Conservation (phyloP, 1,140 invertebrate species). For the Hyphantria cunea region DNA sequence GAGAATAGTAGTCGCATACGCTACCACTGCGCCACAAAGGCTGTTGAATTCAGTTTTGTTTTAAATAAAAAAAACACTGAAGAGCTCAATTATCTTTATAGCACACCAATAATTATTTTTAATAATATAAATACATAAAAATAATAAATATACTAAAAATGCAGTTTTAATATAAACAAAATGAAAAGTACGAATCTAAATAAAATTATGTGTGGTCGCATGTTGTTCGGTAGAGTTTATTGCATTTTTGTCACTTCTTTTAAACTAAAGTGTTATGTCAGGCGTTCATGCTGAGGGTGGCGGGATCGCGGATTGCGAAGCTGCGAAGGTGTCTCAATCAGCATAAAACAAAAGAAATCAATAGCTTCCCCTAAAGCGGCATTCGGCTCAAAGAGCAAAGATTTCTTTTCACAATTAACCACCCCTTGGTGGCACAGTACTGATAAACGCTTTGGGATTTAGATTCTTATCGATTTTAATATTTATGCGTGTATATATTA, state of each 20-base stretch:
- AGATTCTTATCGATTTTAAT: constrained; percentile 6
- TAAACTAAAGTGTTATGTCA: constrained; percentile 73
- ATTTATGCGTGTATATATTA: background rate
- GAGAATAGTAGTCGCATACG: no score
- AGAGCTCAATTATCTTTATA: no score
- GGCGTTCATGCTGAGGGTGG: constrained; percentile 64
- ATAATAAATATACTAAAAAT: no score
- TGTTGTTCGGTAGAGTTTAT: background rate
- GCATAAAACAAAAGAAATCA: constrained; percentile 82
- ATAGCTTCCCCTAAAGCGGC: constrained; percentile 65
- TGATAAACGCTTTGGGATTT: constrained; percentile 71
- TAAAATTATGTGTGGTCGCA: no score
- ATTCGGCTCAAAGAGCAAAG: constrained; percentile 77
- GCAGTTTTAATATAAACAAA: no score
- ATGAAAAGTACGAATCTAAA: no score
- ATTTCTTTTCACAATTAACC: constrained; percentile 82
- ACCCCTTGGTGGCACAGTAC: constrained; percentile 64
- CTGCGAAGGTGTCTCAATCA: constrained; percentile 80
- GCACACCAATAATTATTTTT: no score
- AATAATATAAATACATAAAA: no score
- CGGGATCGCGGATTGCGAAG: constrained; percentile 61
- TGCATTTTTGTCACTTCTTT: constrained; percentile 46
- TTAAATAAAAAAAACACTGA: no score
- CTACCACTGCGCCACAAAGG: no score
- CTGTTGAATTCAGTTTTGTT: no score